A percentile compares a stretch with the other conserved stretches of the same genome.
Evolutionary conservation across 2,797 vertebrate genomes (phyloP).

Genomic region (Adelosebastes latens): DNA sequence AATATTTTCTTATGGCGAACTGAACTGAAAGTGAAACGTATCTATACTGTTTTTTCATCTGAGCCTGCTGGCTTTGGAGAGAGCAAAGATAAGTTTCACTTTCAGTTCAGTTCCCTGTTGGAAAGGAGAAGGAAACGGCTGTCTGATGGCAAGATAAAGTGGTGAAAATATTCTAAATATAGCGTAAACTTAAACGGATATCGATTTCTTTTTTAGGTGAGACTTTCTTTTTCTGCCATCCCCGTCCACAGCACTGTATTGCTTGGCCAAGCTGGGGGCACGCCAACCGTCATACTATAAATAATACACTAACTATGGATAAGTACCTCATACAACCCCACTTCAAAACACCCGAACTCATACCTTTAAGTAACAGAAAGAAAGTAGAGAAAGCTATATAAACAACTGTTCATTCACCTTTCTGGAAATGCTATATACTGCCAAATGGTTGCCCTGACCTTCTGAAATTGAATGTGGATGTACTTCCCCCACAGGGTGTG

Average conservation of each 20-base stretch:
- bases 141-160: too few species aligned
- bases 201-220: fast-evolving
- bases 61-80: too few species aligned
- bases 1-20: too few species aligned
- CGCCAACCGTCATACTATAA: neutral
- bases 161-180: too few species aligned
- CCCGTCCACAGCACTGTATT: neutral
- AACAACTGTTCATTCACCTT: neutral
- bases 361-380: neutral
- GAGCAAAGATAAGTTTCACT: too few species aligned
- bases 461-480: slow-evolving; percentile 8
- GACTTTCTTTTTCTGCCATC: neutral
- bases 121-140: too few species aligned
- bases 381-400: neutral
- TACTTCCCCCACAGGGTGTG: slow-evolving; percentile 83
- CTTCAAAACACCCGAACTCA: neutral
- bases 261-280: neutral
- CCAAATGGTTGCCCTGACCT: neutral
- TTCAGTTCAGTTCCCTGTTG: too few species aligned
- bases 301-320: neutral
- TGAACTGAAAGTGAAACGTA: too few species aligned
- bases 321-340: neutral
- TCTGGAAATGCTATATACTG: neutral
- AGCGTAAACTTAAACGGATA: too few species aligned
- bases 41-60: too few species aligned